A percentile compares a stretch with the other conserved stretches of the same genome.
phyloP scores from a whole-genome alignment of 2,797 vertebrate species.

The Aeoliscus strigatus region DNA sequence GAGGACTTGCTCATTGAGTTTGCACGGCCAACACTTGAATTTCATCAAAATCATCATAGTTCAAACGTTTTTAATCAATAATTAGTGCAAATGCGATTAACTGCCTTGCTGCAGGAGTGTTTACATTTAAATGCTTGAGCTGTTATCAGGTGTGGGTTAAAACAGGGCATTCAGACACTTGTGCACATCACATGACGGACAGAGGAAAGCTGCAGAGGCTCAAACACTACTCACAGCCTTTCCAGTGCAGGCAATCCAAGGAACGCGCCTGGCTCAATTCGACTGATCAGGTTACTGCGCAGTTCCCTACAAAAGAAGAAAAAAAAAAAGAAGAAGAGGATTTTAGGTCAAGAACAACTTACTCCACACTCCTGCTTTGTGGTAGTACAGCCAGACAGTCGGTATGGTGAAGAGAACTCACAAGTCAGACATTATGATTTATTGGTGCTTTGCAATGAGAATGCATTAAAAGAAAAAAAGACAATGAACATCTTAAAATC shows the following conservation, averaged over 20 bases:
- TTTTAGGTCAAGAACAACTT: not conserved
- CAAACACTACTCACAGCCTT: constrained; percentile 85
- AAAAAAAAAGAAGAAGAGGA: not conserved
- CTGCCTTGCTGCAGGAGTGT: not conserved
- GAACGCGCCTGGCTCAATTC: constrained; percentile 91
- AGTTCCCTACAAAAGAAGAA: constrained; percentile 82
- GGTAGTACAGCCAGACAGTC: too few relatives aligned
- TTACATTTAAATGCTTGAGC: too few relatives aligned
- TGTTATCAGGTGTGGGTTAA: too few relatives aligned
- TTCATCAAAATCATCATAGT: not conserved
- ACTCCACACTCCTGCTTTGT: too few relatives aligned
- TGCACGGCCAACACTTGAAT: not conserved
- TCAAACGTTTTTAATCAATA: constrained; percentile 11
- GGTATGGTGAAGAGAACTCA: too few relatives aligned
- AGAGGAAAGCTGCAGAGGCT: constrained; percentile 1
- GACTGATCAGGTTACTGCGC: constrained; percentile 91
- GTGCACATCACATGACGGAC: constrained; percentile 24
- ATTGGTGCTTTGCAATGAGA: too few relatives aligned
- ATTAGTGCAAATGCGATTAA: constrained; percentile 11
- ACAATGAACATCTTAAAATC: too few relatives aligned
- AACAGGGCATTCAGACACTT: constrained; percentile 2
- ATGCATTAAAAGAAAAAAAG: too few relatives aligned
- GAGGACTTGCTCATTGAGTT: not conserved
- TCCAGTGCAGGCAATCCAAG: constrained; percentile 87
- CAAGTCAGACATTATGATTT: too few relatives aligned